Conservation (phyloP, 2,888 invertebrate genomes). For the Parelbella ahira region DNA sequence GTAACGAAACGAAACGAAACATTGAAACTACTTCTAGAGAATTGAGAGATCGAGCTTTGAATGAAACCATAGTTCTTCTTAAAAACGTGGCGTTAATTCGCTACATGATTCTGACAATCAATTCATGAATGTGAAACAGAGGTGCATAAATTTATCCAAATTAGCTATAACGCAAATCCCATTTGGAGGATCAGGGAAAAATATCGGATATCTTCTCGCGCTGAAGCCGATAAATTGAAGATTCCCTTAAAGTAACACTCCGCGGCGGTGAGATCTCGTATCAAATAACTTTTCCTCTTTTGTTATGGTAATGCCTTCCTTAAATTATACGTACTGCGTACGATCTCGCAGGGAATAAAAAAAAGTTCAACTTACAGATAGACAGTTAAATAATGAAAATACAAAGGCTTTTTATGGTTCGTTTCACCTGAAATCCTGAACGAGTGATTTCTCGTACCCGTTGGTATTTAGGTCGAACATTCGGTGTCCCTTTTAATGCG, state of each 20-base stretch:
- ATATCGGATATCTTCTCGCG: slow-evolving; percentile 48
- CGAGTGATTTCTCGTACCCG: slow-evolving; percentile 8
- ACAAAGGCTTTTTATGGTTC: slow-evolving; percentile 27
- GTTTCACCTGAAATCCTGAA: slow-evolving; percentile 29
- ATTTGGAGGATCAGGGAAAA: slow-evolving; percentile 34
- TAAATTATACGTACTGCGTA: slow-evolving; percentile 60
- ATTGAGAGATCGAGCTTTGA: not conserved
- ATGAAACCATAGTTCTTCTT: not conserved
- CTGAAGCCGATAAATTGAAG: slow-evolving; percentile 58
- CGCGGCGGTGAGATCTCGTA: slow-evolving; percentile 41
- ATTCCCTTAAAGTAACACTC: slow-evolving; percentile 35
- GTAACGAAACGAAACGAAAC: slow-evolving; percentile 9
- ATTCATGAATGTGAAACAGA: slow-evolving; percentile 32
- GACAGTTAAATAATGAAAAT: too few species aligned
- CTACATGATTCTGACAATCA: too few species aligned
- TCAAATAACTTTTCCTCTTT: slow-evolving; percentile 71
- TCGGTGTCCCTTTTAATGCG: too few species aligned
- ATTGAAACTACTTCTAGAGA: slow-evolving; percentile 12
- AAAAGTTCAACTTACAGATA: too few species aligned
- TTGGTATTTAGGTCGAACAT: too few species aligned
- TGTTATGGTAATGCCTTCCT: slow-evolving; percentile 68
- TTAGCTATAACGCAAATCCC: slow-evolving; percentile 50
- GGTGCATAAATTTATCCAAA: slow-evolving; percentile 42
- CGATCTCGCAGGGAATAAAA: slow-evolving; percentile 54
- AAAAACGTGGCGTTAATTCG: too few species aligned